These are phyloP conservation scores for Stegana nigrithorax DNA, from an alignment of 2,888 invertebrate genomes.

Conservation along the genomic window DNA sequence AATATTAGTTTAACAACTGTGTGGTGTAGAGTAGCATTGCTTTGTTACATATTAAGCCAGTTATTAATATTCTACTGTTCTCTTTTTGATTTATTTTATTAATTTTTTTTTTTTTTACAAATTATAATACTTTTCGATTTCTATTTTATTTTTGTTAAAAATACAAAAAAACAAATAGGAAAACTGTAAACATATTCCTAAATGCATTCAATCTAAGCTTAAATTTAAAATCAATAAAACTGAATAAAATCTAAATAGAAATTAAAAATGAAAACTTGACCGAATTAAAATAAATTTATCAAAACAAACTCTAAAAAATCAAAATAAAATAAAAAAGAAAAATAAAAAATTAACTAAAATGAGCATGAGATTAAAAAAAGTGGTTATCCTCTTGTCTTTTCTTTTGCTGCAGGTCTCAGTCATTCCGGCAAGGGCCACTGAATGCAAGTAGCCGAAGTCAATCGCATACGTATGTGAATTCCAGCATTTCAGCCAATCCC, in stretches of 20 bases:
- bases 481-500: constrained; percentile 93
- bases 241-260: constrained; percentile 22
- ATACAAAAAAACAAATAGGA: neutral
- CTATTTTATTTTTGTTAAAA: neutral
- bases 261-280: constrained; percentile 26
- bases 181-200: neutral
- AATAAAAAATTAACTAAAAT: constrained; percentile 40
- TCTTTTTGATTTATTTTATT: neutral
- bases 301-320: constrained; percentile 18
- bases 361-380: constrained; percentile 64
- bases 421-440: constrained; percentile 82
- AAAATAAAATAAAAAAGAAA: constrained; percentile 28
- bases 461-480: constrained; percentile 79
- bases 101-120: neutral
- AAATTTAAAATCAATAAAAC: neutral
- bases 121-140: neutral
- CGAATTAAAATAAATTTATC: constrained; percentile 27
- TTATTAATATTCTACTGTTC: no score
- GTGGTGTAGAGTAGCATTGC: no score
- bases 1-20: no score
- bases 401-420: constrained; percentile 85
- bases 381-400: constrained; percentile 70
- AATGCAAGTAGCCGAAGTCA: constrained; percentile 70
- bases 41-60: no score
- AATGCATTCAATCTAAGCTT: neutral